Evolutionary conservation across 2,797 vertebrate species (phyloP), one percentile per base, ranked within the genome.

Genomic region (Sylvilagus floridanus): DNA sequence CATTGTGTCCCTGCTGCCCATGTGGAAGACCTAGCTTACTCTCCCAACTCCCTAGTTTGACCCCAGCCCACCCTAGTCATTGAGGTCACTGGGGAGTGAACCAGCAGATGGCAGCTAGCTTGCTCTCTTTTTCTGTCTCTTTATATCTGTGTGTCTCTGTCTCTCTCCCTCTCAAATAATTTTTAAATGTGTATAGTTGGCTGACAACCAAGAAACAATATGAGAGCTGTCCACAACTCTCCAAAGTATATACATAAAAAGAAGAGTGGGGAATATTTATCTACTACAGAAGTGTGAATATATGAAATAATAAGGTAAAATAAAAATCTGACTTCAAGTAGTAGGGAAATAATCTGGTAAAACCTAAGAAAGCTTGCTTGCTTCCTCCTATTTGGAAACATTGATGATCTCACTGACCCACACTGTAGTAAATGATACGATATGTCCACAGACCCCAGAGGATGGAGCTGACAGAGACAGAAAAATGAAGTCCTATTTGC

Each of bases 201-300:
- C 96, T 96, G 90, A 93, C 88, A 96, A 96, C 90, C 95, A 97
- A 97, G 69, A 68, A 93, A 94, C 68, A 97, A 96, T 94, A 97
- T 94, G 94, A 95, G 76, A 96, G 90, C 88, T 97, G 92, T 97
- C 95, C 93, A 95, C 93, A 93, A 94, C 90, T 96, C 92, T 96
- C 88, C 90, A 92, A 96, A 93, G 69, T 90, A 96, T 92, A 95
- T 90, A 86, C 73, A 95, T 92, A 92, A 84, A 88, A 94, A 91
- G 69, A 88, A 83, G 73, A 88, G 69, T 32, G 2, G 76, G 32
- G 62, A 92, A 96, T 94, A 96, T 96, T 93, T 88, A 88, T 93
- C 84, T 92, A 86, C 62, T 75, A 91, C 63, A 66, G 24, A 93
- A 84, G 16, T 92, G 60, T 92, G 73, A 96, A 84, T 91, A 89